A percentile compares a stretch with the other conserved stretches of the same genome.
These are phyloP conservation scores for Idaea dimidiata DNA, from an alignment of 2,888 invertebrate genomes.

Conservation along the genomic window DNA sequence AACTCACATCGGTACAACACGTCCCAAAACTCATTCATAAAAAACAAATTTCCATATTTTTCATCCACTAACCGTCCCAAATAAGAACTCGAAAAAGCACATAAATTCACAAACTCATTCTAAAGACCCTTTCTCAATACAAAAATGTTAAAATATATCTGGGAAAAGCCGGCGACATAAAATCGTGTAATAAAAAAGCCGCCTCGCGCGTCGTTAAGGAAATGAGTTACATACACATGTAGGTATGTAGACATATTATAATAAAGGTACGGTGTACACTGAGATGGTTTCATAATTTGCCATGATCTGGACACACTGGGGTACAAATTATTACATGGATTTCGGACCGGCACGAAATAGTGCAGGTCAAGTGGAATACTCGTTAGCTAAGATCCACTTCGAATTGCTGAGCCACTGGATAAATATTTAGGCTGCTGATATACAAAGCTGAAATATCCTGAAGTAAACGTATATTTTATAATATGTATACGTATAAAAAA, in stretches of 20 bases:
- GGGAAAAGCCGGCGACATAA: conserved; percentile 36
- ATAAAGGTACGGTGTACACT: conserved; percentile 13
- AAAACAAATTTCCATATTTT: conserved; percentile 1
- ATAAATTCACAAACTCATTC: conserved; percentile 24
- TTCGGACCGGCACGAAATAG: too few relatives aligned
- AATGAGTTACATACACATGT: conserved; percentile 48
- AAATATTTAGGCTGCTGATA: too few relatives aligned
- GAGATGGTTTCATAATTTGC: conserved; percentile 1
- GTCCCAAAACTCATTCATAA: not conserved
- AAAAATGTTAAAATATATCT: conserved; percentile 27
- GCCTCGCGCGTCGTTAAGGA: conserved; percentile 55
- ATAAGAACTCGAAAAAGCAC: conserved; percentile 17
- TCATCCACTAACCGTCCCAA: conserved; percentile 13
- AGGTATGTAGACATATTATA: conserved; percentile 22
- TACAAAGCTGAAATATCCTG: too few relatives aligned
- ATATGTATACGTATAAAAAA: too few relatives aligned
- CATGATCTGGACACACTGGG: not conserved
- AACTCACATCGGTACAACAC: not conserved
- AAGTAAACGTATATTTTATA: too few relatives aligned
- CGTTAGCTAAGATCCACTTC: too few relatives aligned
- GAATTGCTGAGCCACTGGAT: too few relatives aligned
- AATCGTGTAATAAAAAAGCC: conserved; percentile 44
- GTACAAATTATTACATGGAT: too few relatives aligned
- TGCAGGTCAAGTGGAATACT: too few relatives aligned
- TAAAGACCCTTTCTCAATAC: conserved; percentile 23